These are phyloP conservation scores for Elmis aenea DNA, from an alignment of 2,888 invertebrate genomes.

Conservation along the genomic window DNA sequence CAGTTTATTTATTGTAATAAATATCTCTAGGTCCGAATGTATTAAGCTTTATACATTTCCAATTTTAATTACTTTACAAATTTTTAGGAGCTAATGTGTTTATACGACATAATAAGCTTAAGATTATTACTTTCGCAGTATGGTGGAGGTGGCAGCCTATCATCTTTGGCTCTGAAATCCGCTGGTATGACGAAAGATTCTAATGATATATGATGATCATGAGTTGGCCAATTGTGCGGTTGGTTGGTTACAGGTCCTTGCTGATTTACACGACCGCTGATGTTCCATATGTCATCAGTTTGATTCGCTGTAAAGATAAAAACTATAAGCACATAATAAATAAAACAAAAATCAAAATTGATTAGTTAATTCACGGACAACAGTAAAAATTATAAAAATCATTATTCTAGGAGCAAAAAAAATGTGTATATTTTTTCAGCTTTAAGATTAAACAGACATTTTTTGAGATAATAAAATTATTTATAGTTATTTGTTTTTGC, in stretches of 20 bases:
- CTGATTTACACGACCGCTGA: constrained; percentile 18
- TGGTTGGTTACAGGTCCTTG: constrained; percentile 8
- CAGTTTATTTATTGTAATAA: too few species aligned
- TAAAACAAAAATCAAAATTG: neutral
- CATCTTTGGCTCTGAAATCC: constrained; percentile 11
- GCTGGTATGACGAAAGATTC: constrained; percentile 19
- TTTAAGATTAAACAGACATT: too few species aligned
- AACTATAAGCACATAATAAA: neutral
- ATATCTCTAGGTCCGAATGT: too few species aligned
- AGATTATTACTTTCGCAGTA: constrained; percentile 20
- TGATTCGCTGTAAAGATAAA: constrained; percentile 15
- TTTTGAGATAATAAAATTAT: too few species aligned
- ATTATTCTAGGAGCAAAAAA: too few species aligned
- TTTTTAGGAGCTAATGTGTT: neutral
- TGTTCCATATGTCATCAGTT: constrained; percentile 20
- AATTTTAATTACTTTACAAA: too few species aligned
- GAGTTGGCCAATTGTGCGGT: constrained; percentile 20
- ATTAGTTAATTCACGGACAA: neutral
- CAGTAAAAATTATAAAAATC: neutral
- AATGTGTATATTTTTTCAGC: too few species aligned
- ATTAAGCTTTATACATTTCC: too few species aligned
- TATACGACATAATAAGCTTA: neutral
- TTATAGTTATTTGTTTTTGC: too few species aligned
- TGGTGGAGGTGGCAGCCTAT: constrained; percentile 19
- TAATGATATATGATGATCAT: constrained; percentile 20